phyloP scores from a whole-genome alignment of 1,140 invertebrate genomes.

The Drosophila bocqueti region DNA sequence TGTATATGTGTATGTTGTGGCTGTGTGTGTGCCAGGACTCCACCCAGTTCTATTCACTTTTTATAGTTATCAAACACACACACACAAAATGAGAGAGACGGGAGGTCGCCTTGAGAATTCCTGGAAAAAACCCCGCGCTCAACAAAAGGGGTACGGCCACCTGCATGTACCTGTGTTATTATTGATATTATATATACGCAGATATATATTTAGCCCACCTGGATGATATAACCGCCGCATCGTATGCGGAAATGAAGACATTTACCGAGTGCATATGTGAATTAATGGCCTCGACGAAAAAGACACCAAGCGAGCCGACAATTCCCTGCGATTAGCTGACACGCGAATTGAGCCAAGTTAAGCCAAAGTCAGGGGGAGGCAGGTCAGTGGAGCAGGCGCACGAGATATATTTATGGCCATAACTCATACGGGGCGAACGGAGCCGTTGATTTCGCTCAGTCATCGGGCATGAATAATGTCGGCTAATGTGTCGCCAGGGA shows the following conservation, averaged over 20 bases:
- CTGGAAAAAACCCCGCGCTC: slow-evolving; percentile 20
- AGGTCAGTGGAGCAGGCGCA: slow-evolving; percentile 17
- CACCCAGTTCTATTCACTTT: slow-evolving; percentile 56
- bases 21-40: slow-evolving; percentile 36
- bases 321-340: slow-evolving; percentile 35
- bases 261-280: slow-evolving; percentile 19
- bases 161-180: slow-evolving; percentile 24
- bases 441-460: slow-evolving; percentile 38
- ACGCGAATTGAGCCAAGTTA: slow-evolving; percentile 9
- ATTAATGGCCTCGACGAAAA: slow-evolving; percentile 11
- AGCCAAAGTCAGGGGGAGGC: slow-evolving; percentile 1
- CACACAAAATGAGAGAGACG: neutral
- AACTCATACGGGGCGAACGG: slow-evolving; percentile 14
- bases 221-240: slow-evolving; percentile 41
- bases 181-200: slow-evolving; percentile 35
- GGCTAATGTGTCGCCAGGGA: slow-evolving; percentile 48
- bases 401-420: slow-evolving; percentile 35
- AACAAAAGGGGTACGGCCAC: slow-evolving; percentile 34
- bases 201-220: slow-evolving; percentile 24
- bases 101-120: slow-evolving; percentile 18
- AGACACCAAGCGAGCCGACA: slow-evolving; percentile 1
- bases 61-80: slow-evolving; percentile 53
- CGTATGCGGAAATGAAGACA: slow-evolving; percentile 38
- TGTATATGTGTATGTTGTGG: neutral
- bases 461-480: slow-evolving; percentile 45